phyloP scores from a whole-genome alignment of 2,113 vertebrate species.

The Tamias sibiricus region DNA sequence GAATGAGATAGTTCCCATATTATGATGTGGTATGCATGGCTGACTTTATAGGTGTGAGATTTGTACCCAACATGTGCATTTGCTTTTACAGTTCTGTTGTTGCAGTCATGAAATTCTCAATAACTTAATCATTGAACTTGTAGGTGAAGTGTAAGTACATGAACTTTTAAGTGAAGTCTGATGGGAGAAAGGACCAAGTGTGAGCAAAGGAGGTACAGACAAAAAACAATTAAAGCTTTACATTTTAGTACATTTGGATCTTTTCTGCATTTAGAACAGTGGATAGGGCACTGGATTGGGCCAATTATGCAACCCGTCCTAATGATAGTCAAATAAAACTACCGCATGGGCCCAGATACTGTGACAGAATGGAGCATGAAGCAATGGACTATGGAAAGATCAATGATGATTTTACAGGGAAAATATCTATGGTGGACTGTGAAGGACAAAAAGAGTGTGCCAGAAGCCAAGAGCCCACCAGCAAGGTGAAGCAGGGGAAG shows the following conservation, averaged over 20 bases:
- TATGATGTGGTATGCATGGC: neutral
- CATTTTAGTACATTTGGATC: neutral
- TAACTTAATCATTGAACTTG: conserved; percentile 13
- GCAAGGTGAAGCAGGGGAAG: neutral
- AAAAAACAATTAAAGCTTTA: neutral
- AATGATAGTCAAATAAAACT: neutral
- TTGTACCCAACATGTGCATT: neutral
- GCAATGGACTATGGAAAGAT: neutral
- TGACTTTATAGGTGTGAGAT: neutral
- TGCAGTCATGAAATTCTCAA: neutral
- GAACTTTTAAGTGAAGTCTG: neutral
- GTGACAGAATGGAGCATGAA: neutral
- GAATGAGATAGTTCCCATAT: neutral
- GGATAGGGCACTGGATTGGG: neutral
- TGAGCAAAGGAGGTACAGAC: neutral
- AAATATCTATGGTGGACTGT: neutral
- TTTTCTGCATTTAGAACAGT: conserved; percentile 12
- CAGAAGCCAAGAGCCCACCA: neutral
- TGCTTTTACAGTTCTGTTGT: neutral
- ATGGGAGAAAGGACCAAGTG: neutral
- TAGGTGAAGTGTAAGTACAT: neutral
- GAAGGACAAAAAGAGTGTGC: neutral
- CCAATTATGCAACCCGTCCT: neutral
- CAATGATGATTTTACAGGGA: neutral
- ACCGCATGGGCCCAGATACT: neutral